phyloP scores from a whole-genome alignment of 2,888 invertebrate genomes.

The Morinoia aosen region DNA sequence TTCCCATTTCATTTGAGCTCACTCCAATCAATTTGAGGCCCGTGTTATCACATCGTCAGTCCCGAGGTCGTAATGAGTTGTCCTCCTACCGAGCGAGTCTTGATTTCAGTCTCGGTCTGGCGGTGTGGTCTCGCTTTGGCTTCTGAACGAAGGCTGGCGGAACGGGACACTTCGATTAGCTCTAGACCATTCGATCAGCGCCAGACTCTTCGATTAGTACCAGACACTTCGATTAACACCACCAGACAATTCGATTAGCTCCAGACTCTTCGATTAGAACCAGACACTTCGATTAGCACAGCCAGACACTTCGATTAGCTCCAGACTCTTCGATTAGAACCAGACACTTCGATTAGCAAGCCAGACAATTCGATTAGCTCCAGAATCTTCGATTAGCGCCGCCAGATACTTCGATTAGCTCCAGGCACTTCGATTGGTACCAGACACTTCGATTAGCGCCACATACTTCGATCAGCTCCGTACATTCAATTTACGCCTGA shows the following conservation, averaged over 20 bases:
- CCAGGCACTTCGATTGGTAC: not conserved
- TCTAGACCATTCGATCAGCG: not conserved
- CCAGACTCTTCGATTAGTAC: not conserved
- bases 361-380: too few species aligned
- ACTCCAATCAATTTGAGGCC: not conserved
- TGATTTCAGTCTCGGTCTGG: not conserved
- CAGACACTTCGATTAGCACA: not conserved
- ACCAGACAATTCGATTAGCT: not conserved
- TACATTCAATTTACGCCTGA: not conserved
- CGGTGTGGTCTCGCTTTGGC: not conserved
- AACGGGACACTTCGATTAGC: not conserved
- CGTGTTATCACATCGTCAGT: not conserved
- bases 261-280: not conserved
- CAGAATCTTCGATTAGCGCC: not conserved
- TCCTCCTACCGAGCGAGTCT: not conserved
- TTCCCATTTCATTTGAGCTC: not conserved
- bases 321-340: too few species aligned
- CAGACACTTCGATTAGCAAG: too few species aligned
- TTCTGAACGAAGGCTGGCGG: not conserved
- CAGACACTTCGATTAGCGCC: not conserved
- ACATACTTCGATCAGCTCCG: not conserved
- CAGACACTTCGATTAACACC: not conserved
- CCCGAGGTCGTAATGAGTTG: not conserved
- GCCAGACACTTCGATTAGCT: not conserved
- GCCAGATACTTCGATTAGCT: not conserved